Evolutionary conservation across 2,113 vertebrate species (phyloP), one percentile per base, ranked within the genome.

Genomic region (Neoarius graeffei): DNA sequence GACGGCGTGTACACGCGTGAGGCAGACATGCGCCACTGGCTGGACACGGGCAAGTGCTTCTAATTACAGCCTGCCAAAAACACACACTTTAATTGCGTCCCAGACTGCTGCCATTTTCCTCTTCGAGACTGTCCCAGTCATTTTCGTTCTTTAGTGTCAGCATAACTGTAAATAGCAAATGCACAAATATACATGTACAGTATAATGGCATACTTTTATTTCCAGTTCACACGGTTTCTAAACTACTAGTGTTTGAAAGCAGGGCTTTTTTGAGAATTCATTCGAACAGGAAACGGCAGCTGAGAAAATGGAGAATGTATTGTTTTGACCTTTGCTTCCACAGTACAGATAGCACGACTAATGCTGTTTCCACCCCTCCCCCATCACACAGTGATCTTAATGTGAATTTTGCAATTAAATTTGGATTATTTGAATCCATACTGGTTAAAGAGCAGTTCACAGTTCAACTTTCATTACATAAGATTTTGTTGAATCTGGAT

Each of bases 1-100:
- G 98, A 99, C 50, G 96, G 97, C 54, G 95, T 98, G 85, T 99
- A 99, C 91, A 96, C 97, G 17, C 96, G 97, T 0, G 97, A 97
- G 91, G 95, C 96, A 3, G 98, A 99, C 9, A 96, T 96, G 90
- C 96, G 92, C 88, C 96, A 97, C 93, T 99, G 98, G 98, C 93
- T 97, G 92, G 96, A 97, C 89, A 96, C 95, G 96, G 94, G 96
- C 97, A 89, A 90, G 90, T 83, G 60, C 76, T 88, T 84, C 35
- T 87, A 90, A 90, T 91, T 87, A 90, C 64, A 91, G 81, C 71
- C 69, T 87, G 50, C 59, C 64, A 19, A 85, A 83, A 82, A 84
- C 88, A 79, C 69, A 59, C 6, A 0, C 71, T 73, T 69, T 83
- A 76, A 86, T 69, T 80, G 57, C 81, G 66, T 27, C 1, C 64